Evolutionary conservation across 2,888 invertebrate species (phyloP), one percentile per base, ranked within the genome.

Genomic region (Hypena proboscidalis): DNA sequence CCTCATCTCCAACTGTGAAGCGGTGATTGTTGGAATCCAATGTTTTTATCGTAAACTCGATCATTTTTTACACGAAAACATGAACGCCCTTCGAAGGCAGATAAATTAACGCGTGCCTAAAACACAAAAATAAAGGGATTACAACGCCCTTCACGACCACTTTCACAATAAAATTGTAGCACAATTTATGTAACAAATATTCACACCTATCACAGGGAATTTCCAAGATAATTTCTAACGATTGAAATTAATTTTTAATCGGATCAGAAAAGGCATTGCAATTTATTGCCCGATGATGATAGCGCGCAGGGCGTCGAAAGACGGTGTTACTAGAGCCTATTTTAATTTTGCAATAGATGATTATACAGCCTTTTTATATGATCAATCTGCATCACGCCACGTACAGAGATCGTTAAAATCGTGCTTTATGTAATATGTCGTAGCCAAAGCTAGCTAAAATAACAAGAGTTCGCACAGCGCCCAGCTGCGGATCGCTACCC

Each of bases 11-110:
- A 42, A 97, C 94, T 35, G 93, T 92, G 83, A 97, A 97, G 30
- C 92, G 91, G 81, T 97, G 96, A 90, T 97, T 96, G 79, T 94
- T 94, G 21, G 97, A 95, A 92, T 97, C 97, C 77, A 97, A 92
- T 49, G 97, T 97, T 89, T 97, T 97, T 66, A 97, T 96, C 63
- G 96, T 97, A 69, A 97, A 92, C 69, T 95, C 93, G 90, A 97
- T 95, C 95, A 95, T 95, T 75, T 81, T 92, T 65, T 39, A 53
- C 64, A 68, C 56, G 65, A 70, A 68, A 67, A 72, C 67, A 69
- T 67, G 53, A 58, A 67, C 67, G 61, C 66, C 66, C 60, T 42
- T 62, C 39, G 33, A 61, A 60, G 51, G 55, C 57, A 63, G 58
- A 64, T 58, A 66, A 62, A 54, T 65, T 62, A 59, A 70, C 65